These are phyloP conservation scores for Aricia agestis DNA, from an alignment of 1,140 invertebrate genomes.

Conservation along the genomic window DNA sequence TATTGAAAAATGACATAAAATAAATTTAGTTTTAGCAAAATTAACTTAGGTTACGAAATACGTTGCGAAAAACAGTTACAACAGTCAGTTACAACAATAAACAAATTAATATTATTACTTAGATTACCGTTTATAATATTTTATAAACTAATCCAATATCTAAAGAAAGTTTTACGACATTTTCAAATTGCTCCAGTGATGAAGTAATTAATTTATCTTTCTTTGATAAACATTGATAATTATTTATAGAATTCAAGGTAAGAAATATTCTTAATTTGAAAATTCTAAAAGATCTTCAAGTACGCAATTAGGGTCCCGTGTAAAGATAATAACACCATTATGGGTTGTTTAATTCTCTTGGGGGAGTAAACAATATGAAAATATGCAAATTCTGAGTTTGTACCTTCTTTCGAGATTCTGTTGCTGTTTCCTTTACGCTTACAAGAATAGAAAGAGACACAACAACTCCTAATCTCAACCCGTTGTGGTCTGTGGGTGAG, in stretches of 20 bases:
- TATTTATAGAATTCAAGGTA: neutral
- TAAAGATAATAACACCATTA: neutral
- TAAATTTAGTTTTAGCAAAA: too few species aligned
- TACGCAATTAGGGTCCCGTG: neutral
- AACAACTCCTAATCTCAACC: neutral
- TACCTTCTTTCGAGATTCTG: neutral
- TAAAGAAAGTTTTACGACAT: too few species aligned
- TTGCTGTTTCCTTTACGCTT: neutral
- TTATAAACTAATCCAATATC: too few species aligned
- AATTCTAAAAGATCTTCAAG: too few species aligned
- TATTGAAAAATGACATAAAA: too few species aligned
- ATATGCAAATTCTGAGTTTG: neutral
- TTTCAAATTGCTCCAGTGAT: too few species aligned
- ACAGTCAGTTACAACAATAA: too few species aligned
- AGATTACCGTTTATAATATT: too few species aligned
- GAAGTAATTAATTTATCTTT: neutral
- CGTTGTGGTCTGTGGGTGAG: too few species aligned
- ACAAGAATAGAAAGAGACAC: neutral
- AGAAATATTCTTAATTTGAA: neutral
- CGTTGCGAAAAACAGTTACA: too few species aligned
- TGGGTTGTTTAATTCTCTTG: neutral
- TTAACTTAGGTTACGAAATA: too few species aligned
- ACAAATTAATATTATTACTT: too few species aligned
- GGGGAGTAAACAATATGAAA: neutral
- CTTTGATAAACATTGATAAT: neutral